Evolutionary conservation across 2,888 invertebrate species (phyloP).

Genomic region (Cremastinae sp.): DNA sequence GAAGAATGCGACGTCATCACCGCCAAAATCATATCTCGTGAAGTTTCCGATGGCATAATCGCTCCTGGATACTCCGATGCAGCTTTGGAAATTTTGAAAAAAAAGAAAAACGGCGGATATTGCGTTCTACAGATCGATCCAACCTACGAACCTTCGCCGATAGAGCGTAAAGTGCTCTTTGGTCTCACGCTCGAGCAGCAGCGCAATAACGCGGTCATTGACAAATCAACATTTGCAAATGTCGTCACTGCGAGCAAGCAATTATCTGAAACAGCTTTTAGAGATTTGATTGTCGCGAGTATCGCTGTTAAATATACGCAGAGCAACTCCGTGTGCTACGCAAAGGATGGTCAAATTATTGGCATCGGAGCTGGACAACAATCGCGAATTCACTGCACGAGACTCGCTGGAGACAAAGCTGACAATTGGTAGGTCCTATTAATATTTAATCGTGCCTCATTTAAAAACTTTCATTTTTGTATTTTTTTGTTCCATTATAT

Average conservation of each 20-base stretch:
- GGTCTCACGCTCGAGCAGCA: slow-evolving; percentile 93
- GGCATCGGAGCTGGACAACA: slow-evolving; percentile 99
- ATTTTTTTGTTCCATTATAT: background rate
- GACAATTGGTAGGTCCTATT: slow-evolving; percentile 89
- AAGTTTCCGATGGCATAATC: slow-evolving; percentile 99
- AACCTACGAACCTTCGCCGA: slow-evolving; percentile 88
- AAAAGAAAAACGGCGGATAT: slow-evolving; percentile 97
- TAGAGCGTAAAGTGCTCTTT: slow-evolving; percentile 92
- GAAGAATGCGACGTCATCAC: slow-evolving; percentile 94
- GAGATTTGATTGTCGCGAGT: slow-evolving; percentile 97
- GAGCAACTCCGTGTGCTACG: slow-evolving; percentile 98
- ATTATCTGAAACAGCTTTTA: slow-evolving; percentile 87
- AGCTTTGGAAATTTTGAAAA: slow-evolving; percentile 92
- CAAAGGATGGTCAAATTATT: slow-evolving; percentile 94
- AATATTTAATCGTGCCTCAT: background rate
- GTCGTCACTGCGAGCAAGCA: slow-evolving; percentile 86
- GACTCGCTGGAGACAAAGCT: slow-evolving; percentile 98
- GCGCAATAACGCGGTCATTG: slow-evolving; percentile 93
- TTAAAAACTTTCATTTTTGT: background rate
- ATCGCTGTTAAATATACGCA: slow-evolving; percentile 98
- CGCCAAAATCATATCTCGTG: slow-evolving; percentile 94
- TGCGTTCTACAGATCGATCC: slow-evolving; percentile 96
- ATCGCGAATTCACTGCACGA: slow-evolving; percentile 98
- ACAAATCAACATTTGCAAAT: slow-evolving; percentile 88
- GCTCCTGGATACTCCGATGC: slow-evolving; percentile 94